A percentile compares a stretch with the other conserved stretches of the same genome.
Evolutionary conservation across 2,113 vertebrate genomes (phyloP).

Genomic region (Danionella cerebrum): DNA sequence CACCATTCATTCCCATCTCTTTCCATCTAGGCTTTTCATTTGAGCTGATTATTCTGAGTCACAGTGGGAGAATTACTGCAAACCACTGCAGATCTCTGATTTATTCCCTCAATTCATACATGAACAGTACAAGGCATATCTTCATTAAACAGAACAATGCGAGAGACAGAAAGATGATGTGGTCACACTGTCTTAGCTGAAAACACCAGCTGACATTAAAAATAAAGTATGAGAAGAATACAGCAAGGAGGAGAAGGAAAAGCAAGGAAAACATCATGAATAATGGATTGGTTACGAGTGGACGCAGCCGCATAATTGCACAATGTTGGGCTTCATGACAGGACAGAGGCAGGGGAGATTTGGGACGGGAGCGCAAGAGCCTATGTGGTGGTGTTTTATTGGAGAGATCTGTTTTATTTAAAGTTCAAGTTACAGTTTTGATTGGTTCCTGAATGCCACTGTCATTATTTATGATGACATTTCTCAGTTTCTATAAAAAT

Average conservation of each 20-base stretch:
- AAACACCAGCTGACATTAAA: neutral
- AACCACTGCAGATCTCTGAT: neutral
- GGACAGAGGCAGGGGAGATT: neutral
- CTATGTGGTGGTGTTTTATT: neutral
- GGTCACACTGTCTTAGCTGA: neutral
- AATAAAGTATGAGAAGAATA: neutral
- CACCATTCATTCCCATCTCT: neutral
- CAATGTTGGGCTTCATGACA: neutral
- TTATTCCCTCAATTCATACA: neutral
- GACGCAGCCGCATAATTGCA: neutral
- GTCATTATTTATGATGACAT: constrained; percentile 19
- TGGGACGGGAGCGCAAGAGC: neutral
- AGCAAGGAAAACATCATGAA: neutral
- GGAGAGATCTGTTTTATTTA: neutral
- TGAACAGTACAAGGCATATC: constrained; percentile 1
- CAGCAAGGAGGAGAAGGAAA: neutral
- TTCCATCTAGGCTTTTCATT: neutral
- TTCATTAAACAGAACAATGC: neutral
- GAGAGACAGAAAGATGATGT: neutral
- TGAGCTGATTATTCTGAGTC: constrained; percentile 7
- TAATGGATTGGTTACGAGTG: neutral
- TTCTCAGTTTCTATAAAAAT: constrained; percentile 23
- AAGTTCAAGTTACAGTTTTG: neutral
- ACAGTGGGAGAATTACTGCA: constrained; percentile 12
- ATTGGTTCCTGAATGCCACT: neutral